Evolutionary conservation across 1,140 invertebrate species (phyloP), one percentile per base, ranked within the genome.

Genomic region (Apis florea): DNA sequence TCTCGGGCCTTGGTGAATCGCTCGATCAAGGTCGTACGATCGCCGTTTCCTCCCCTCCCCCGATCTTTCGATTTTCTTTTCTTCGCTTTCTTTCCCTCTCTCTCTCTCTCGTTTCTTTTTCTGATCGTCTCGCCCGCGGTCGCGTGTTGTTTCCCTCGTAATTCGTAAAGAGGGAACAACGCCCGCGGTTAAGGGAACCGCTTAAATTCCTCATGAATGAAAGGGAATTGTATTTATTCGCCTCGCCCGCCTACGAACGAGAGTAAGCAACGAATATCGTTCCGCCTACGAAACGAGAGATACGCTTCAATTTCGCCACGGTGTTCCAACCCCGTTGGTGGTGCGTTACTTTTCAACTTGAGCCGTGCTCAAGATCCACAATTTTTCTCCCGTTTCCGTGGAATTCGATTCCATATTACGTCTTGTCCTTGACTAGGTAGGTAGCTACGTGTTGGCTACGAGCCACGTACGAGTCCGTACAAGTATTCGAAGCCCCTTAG

Each of bases 401-500:
- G 78, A 80, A 80, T 66, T 73, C 51, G 64, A 80, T 74, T 80
- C 78, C 78, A 74, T 80, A 66, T 80, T 58, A 51, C 78, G 66
- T 40, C 70, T 15, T 81, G 61, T 75, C 79, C 79, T 81, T 74
- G 71, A 17, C 53, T 73, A 17, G 24, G 19, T 31, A 15, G 17
- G 71, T 53, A 31, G 31, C 31, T 40, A 40, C 17, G 70, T 49
- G 63, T 54, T 40, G 71, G 79, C 53, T 81, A 75, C 61, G 70
- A 74, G 79, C 79, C n/a, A 58, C 71, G 61, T 67, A 59, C 53
- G 79, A 81, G 79, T 75, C 79, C 71, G 71, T 81, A 81, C 79
- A 81, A 81, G 63, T 81, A 67, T 47, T 31, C 51, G 79, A 81
- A 81, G 63, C 79, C 79, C 71, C 31, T 21, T 40, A 21, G 17